Percentiles rank a stretch among this genome's conserved stretches.
phyloP scores from a whole-genome alignment of 2,797 vertebrate genomes.

The Lepilemur ruficaudatus region DNA sequence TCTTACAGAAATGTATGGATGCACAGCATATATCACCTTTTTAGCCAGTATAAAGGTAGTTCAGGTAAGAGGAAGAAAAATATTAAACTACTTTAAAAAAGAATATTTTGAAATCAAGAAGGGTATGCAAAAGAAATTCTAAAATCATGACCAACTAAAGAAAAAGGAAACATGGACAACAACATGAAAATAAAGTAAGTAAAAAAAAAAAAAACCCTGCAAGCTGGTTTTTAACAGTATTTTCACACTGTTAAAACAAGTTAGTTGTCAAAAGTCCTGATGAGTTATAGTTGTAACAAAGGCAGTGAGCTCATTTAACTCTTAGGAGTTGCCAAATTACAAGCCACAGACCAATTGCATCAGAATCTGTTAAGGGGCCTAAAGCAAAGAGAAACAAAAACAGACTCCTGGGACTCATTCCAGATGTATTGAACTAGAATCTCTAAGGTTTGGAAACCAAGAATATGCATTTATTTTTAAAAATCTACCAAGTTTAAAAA shows the following conservation, averaged over 20 bases:
- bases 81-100: not conserved
- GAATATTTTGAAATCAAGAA: not conserved
- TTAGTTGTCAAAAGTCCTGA: not conserved
- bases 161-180: not conserved
- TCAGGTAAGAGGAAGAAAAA: not conserved
- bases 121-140: not conserved
- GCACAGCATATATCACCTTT: not conserved
- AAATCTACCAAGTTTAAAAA: not conserved
- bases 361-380: not conserved
- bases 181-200: not conserved
- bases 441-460: not conserved
- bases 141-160: not conserved
- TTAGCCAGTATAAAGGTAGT: not conserved
- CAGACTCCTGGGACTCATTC: not conserved
- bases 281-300: not conserved
- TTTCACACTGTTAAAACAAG: not conserved
- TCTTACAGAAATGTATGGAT: not conserved
- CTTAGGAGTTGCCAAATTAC: not conserved
- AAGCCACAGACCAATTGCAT: not conserved
- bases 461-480: not conserved
- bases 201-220: not conserved
- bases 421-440: not conserved
- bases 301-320: not conserved
- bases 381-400: not conserved
- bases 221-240: not conserved